Percentiles rank a stretch among this genome's conserved stretches.
Conservation (phyloP, 2,113 vertebrate genomes). For the Arenaria interpres region DNA sequence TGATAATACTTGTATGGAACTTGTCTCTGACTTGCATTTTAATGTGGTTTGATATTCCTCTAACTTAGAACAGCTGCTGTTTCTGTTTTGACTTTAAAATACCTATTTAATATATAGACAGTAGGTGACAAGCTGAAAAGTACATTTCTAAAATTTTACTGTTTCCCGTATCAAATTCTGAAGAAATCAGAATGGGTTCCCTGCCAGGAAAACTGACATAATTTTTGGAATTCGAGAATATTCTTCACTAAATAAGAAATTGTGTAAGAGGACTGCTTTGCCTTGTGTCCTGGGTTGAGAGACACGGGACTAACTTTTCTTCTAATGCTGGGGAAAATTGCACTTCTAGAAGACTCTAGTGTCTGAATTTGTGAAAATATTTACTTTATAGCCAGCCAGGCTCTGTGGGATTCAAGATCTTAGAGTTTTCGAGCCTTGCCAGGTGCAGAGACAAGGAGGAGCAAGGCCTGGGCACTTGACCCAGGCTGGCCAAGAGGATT, state of each 20-base stretch:
- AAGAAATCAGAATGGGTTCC: not conserved
- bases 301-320: too few species aligned
- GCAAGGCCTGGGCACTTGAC: too few species aligned
- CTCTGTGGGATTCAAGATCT: too few species aligned
- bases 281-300: not conserved
- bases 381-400: too few species aligned
- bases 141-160: not conserved
- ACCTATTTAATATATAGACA: not conserved
- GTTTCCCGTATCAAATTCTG: not conserved
- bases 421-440: too few species aligned
- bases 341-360: too few species aligned
- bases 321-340: too few species aligned
- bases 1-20: not conserved
- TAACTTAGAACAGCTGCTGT: not conserved
- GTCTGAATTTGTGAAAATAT: too few species aligned
- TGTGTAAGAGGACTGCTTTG: not conserved
- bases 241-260: not conserved
- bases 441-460: too few species aligned
- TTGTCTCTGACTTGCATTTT: not conserved
- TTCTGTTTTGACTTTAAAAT: not conserved
- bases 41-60: not conserved
- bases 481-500: too few species aligned
- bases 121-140: not conserved
- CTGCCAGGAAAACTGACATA: not conserved
- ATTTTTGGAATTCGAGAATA: not conserved